Evolutionary conservation across 1,140 invertebrate genomes (phyloP).

Genomic region (Apis dorsata): DNA sequence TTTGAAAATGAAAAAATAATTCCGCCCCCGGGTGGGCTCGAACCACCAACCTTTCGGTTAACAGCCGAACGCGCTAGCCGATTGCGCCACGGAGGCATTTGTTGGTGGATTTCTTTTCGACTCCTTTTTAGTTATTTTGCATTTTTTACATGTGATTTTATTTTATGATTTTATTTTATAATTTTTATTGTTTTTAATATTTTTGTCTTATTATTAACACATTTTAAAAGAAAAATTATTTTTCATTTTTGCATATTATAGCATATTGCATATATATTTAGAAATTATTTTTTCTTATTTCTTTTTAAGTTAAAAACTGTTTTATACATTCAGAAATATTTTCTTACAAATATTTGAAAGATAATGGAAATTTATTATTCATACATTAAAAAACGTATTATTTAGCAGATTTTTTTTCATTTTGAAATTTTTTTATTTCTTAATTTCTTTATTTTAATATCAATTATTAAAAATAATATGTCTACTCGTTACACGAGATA

Average conservation of each 20-base stretch:
- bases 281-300: neutral
- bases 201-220: neutral
- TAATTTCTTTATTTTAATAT: too few species aligned
- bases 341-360: neutral
- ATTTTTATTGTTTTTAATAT: neutral
- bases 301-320: neutral
- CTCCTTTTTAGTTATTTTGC: rapidly evolving
- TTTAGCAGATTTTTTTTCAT: neutral
- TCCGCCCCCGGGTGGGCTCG: conserved; percentile 88
- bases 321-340: neutral
- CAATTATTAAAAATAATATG: neutral
- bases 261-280: neutral
- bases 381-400: too few species aligned
- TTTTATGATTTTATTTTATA: neutral
- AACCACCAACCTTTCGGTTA: conserved; percentile 95
- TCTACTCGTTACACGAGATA: neutral
- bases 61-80: conserved; percentile 93
- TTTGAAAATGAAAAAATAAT: conserved; percentile 59
- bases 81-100: conserved; percentile 88
- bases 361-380: neutral
- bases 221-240: neutral
- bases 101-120: neutral
- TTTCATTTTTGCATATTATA: neutral
- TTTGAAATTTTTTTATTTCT: too few species aligned
- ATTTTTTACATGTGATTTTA: neutral